These are phyloP conservation scores for Tillus elongatus DNA, from an alignment of 2,888 invertebrate genomes.

Conservation along the genomic window DNA sequence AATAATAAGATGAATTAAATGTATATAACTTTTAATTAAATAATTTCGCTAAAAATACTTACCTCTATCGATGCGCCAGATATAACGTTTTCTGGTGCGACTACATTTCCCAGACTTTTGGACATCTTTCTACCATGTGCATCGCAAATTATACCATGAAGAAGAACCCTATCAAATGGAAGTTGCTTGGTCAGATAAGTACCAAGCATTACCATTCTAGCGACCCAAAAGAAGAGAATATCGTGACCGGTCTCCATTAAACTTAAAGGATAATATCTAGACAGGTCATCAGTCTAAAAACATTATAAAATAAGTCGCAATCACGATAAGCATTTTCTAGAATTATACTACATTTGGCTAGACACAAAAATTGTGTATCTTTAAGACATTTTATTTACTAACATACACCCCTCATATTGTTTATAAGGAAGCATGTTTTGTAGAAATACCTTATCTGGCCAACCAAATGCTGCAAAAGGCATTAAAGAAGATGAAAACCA, in stretches of 20 bases:
- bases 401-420: neutral
- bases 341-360: no score
- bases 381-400: neutral
- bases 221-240: slow-evolving; percentile 99
- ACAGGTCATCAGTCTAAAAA: slow-evolving; percentile 47
- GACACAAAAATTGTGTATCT: no score
- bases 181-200: slow-evolving; percentile 72
- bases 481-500: slow-evolving; percentile 98
- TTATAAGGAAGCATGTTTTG: no score
- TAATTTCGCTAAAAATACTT: slow-evolving; percentile 37
- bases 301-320: slow-evolving; percentile 5
- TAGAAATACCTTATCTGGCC: slow-evolving; percentile 66
- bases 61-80: slow-evolving; percentile 73
- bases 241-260: slow-evolving; percentile 95
- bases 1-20: neutral
- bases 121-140: slow-evolving; percentile 99
- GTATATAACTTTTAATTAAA: neutral
- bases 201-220: slow-evolving; percentile 97
- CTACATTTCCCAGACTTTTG: slow-evolving; percentile 95
- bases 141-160: slow-evolving; percentile 96
- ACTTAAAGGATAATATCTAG: slow-evolving; percentile 67
- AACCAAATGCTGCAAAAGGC: slow-evolving; percentile 94
- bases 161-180: slow-evolving; percentile 87
- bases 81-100: slow-evolving; percentile 95
- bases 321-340: no score